phyloP scores from a whole-genome alignment of 2,113 vertebrate species.

The Crotalus tigris region DNA sequence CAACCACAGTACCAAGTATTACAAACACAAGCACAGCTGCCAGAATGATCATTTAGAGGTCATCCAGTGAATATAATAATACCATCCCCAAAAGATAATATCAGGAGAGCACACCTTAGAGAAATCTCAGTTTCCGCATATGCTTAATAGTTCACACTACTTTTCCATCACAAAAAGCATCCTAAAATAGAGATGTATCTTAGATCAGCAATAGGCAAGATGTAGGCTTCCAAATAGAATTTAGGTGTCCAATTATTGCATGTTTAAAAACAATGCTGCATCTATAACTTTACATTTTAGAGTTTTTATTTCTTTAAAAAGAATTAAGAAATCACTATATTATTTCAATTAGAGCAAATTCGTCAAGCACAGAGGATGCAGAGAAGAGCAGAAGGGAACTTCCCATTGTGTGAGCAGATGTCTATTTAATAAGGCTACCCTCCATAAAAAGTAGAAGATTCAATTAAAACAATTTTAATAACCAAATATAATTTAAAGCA shows the following conservation, averaged over 20 bases:
- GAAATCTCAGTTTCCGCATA: too few species aligned
- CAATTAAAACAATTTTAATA: neutral
- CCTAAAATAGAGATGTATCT: neutral
- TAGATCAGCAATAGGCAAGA: neutral
- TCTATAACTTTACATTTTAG: neutral
- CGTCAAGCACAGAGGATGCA: neutral
- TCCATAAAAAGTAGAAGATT: neutral
- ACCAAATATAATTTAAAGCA: neutral
- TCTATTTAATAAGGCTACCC: neutral
- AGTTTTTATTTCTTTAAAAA: conserved; percentile 23
- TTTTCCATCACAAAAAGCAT: neutral
- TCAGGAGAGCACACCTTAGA: neutral
- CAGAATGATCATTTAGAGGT: neutral
- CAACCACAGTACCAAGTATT: neutral
- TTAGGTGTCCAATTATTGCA: neutral
- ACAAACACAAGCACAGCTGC: neutral
- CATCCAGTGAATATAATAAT: neutral
- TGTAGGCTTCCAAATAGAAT: neutral
- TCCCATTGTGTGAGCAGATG: neutral
- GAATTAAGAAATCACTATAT: neutral
- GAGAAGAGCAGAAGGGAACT: neutral
- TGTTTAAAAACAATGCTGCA: neutral
- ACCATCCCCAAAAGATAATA: neutral
- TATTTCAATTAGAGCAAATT: conserved; percentile 4
- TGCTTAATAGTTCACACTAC: neutral